Base-by-base conservation (phyloP, 2,113 vertebrate species). In the Columba livia region DNA sequence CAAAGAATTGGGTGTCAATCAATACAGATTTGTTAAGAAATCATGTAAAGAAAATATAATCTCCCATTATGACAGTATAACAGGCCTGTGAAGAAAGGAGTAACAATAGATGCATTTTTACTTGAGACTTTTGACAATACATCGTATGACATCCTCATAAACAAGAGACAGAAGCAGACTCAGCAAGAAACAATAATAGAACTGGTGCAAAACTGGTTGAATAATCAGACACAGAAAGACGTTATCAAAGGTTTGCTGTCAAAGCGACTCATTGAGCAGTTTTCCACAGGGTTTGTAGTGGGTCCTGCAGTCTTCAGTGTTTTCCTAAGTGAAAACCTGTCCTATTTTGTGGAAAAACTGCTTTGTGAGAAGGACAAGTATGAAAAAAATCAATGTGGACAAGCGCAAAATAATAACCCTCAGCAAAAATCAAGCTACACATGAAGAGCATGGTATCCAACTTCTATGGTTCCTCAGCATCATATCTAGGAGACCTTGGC, bases 121-220 rank as follows among this genome's bases (percentile, higher is more conserved):
- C 48, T 53, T 47, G 23, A 88, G 51, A 24, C 25, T 78, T 92
- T 48, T 44, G 54, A 36, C 58, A 79, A 29, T 47, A 23, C 7
- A 19, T 73, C 9, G 0, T 29, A 29, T 38, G 29, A 81, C 5
- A 23, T n/a, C 48, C 62, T 75, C 44, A 40, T 53, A 77, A 93
- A 79, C 14, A 88, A 88, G 44, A 17, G 48, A 32, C 12, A 56
- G 79, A 83, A 91, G 9, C 26, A 61, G 57, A 71, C 7, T 73
- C 16, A 57, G 66, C 44, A 44, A 82, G n/a, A 85, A 88, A 34
- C 1, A 0, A 11, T 19, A 1, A 2, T 0, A 40, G 48, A 85
- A 82, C 7, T 53, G 34, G 26, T 82, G 78, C 58, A 82, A 85
- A 93, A 72, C 23, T 50, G 15, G 40, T 58, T 58, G 34, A 85